Evolutionary conservation across 2,113 vertebrate species (phyloP), one percentile per base, ranked within the genome.

Genomic region (Sakesphorus luctuosus): DNA sequence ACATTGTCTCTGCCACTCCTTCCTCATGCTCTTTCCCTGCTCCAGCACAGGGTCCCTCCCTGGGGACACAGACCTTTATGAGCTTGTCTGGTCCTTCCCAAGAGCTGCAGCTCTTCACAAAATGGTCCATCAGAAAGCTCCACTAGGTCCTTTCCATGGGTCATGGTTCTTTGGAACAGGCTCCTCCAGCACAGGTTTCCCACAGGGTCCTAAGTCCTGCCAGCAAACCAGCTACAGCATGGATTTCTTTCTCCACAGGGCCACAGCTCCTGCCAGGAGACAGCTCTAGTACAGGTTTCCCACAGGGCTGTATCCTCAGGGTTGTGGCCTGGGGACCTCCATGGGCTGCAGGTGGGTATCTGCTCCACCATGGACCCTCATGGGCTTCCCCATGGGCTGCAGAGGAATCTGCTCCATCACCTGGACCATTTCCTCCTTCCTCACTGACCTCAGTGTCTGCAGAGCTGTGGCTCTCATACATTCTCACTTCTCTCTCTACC

Each of bases 351-450:
- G 25, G 29, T 28, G 20, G 53, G 1, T 7, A n/a, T 21, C 29
- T 49, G 28, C 28, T 56, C 18, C 36, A 50, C 8, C 1, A 1
- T 9, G 5, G 13, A n/a, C 7, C 6, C 56, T 19, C 2, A 3
- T 3, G 9, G 10, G 26, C 46, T 56, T 25, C 28, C n/a, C 2
- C 8, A 24, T 0, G 2, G 7, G 17, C 19, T 62, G 40, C n/a
- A 35, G 33, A 3, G 7, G 2, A 79, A 58, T 23, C 17, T 59
- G 35, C 19, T 56, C 33, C 3, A 3, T 25, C 1, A 3, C 3
- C 15, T 47, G 55, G 3, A 56, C 7, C 6, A 14, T 7, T 7
- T 71, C 19, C 28, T 46, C 10, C 35, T 50, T 28, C 35, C 62
- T 36, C 58, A 79, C 18, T 4, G 6, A 44, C 7, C 6, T 52